Base-by-base conservation (phyloP, 1,140 invertebrate genomes). In the Drosophila pandora region DNA sequence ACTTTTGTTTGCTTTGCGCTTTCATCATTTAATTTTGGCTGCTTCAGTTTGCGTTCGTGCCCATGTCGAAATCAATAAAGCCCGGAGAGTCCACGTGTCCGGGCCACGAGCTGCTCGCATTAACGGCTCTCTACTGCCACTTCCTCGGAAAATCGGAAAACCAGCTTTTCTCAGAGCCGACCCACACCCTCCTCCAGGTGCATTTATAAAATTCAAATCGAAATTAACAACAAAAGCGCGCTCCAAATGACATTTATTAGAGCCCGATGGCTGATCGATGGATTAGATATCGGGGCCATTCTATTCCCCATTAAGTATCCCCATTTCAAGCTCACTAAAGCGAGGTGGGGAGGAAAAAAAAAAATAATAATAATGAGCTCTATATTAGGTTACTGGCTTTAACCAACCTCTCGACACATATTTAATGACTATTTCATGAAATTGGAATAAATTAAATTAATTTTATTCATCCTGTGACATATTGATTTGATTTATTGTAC, bases 1-100 rank as follows among this genome's bases (percentile, higher is more conserved):
- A 49, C 34, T 32, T 78, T 54, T 79, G 70, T 83, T 78, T 64
- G 50, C 55, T 45, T 56, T 57, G 48, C 55, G 68, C 70, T 78
- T 82, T 78, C 68, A 78, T 85, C 82, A 82, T 82, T 82, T 87
- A 88, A 85, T 85, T 85, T 85, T 75, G 75, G 72, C 54, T 55
- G 48, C 68, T 76, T 81, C 57, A 77, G 59, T 49, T 12, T 49
- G 53, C 37, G 69, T 63, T 32, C 64, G 52, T 76, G 72, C 54
- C 56, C 41, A 73, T 47, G 47, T 72, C 68, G 63, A 61, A 82
- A 85, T 85, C 82, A 85, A 85, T 85, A 88, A 87, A 78, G 68
- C 47, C 34, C 76, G 82, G 72, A 58, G 17, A 57, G 53, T 54
- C 53, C 70, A 74, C 70, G 71, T 74, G 59, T 74, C 53, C 39